Conservation (phyloP, 1,140 invertebrate genomes). For the Heliconius hewitsoni region DNA sequence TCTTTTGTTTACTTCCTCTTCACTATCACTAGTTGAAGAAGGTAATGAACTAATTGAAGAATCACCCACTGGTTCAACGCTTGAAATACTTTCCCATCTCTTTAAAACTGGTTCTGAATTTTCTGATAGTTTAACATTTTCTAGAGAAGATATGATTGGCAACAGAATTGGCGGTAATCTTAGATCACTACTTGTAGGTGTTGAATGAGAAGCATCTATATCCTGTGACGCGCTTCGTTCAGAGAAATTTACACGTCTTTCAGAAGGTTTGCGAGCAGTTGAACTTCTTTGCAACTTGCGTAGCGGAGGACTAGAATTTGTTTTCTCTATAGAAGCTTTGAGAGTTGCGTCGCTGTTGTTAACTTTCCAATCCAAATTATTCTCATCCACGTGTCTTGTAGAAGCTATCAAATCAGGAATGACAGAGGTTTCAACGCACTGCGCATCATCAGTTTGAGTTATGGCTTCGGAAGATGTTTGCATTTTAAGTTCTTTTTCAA, state of each 20-base stretch:
- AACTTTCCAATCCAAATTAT: constrained; percentile 57
- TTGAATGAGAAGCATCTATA: constrained; percentile 81
- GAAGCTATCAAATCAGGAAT: constrained; percentile 58
- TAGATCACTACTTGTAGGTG: constrained; percentile 80
- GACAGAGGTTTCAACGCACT: constrained; percentile 50
- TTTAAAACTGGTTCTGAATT: constrained; percentile 65
- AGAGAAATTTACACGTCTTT: constrained; percentile 77
- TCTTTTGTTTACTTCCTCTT: constrained; percentile 74
- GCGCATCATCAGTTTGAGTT: constrained; percentile 49
- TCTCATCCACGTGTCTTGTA: constrained; percentile 52
- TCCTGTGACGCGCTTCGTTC: constrained; percentile 82
- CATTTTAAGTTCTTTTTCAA: constrained; percentile 62
- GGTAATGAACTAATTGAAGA: constrained; percentile 84
- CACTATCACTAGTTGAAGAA: constrained; percentile 79
- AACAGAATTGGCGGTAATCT: constrained; percentile 87
- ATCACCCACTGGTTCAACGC: constrained; percentile 85
- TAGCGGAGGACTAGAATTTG: constrained; percentile 42
- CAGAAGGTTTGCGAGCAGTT: constrained; percentile 65
- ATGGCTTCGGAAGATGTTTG: constrained; percentile 44
- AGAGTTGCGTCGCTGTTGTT: constrained; percentile 51
- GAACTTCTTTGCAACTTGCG: constrained; percentile 67
- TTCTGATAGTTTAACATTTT: constrained; percentile 72
- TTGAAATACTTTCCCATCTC: constrained; percentile 83
- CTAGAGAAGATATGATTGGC: constrained; percentile 82
- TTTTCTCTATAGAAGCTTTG: constrained; percentile 44